These are phyloP conservation scores for Excalfactoria chinensis DNA, from an alignment of 2,113 vertebrate species.

Conservation along the genomic window DNA sequence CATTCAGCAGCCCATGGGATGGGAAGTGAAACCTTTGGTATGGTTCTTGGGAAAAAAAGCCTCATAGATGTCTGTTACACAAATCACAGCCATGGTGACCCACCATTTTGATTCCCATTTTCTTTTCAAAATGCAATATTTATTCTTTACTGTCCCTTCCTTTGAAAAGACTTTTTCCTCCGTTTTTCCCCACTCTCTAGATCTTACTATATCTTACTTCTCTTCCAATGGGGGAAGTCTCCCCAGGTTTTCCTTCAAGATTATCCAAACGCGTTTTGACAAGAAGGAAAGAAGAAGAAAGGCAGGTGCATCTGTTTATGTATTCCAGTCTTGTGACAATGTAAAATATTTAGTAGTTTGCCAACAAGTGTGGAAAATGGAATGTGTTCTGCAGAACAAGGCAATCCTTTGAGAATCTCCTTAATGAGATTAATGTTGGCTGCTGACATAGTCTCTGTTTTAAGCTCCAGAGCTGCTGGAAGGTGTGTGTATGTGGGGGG, in stretches of 20 bases:
- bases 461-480: not conserved
- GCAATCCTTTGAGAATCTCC: conserved; percentile 25
- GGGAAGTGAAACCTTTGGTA: not conserved
- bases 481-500: not conserved
- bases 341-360: conserved; percentile 45
- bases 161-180: not conserved
- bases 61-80: not conserved
- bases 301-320: conserved; percentile 4
- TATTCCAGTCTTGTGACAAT: conserved; percentile 19
- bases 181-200: not conserved
- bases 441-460: not conserved
- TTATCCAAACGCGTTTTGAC: not conserved
- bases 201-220: not conserved
- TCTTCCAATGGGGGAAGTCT: not conserved
- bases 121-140: not conserved
- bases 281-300: not conserved
- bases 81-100: not conserved
- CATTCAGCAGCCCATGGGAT: fast-evolving
- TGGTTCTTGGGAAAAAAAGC: not conserved
- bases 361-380: conserved; percentile 30
- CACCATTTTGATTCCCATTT: not conserved
- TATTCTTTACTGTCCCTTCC: not conserved
- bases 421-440: conserved; percentile 38
- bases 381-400: not conserved
- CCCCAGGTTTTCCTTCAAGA: not conserved